Evolutionary conservation across 2,888 invertebrate species (phyloP).

Genomic region (Temnothorax ravouxi): DNA sequence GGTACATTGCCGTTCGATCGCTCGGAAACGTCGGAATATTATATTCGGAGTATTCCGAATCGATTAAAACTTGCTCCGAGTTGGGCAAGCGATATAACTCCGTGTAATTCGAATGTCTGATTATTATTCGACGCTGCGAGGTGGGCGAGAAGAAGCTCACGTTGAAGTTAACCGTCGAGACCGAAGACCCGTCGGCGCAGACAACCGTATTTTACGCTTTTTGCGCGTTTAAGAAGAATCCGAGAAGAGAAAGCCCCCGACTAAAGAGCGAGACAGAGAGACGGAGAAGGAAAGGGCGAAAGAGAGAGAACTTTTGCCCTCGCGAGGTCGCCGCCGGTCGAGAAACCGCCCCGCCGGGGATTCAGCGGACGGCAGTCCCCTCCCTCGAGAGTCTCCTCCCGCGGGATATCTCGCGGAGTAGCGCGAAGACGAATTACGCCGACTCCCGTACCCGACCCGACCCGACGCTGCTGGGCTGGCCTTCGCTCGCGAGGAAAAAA

Average conservation of each 20-base stretch:
- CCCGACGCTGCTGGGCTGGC: not conserved
- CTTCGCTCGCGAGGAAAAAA: conserved; percentile 44
- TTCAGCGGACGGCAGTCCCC: conserved; percentile 6
- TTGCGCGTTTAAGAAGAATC: conserved; percentile 53
- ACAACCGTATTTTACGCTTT: conserved; percentile 66
- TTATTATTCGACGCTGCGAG: not conserved
- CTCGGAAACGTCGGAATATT: not conserved
- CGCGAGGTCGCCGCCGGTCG: conserved; percentile 39
- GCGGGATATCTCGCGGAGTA: conserved; percentile 53
- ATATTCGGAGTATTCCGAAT: not conserved
- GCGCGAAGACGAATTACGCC: conserved; percentile 58
- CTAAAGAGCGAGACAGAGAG: not conserved
- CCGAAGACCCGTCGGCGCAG: conserved; percentile 55
- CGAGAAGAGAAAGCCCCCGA: conserved; percentile 49
- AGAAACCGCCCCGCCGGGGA: conserved; percentile 40
- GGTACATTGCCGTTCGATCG: not conserved
- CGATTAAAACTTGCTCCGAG: not conserved
- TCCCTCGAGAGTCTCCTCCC: conserved; percentile 44
- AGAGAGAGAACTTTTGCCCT: conserved; percentile 20
- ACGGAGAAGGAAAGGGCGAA: not conserved
- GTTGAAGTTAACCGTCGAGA: conserved; percentile 45
- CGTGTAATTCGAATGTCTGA: not conserved
- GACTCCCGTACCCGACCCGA: conserved; percentile 30
- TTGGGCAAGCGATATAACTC: not conserved
- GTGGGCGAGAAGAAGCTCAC: not conserved